Conservation (phyloP, 2,113 vertebrate species). For the Bostrychus sinensis region DNA sequence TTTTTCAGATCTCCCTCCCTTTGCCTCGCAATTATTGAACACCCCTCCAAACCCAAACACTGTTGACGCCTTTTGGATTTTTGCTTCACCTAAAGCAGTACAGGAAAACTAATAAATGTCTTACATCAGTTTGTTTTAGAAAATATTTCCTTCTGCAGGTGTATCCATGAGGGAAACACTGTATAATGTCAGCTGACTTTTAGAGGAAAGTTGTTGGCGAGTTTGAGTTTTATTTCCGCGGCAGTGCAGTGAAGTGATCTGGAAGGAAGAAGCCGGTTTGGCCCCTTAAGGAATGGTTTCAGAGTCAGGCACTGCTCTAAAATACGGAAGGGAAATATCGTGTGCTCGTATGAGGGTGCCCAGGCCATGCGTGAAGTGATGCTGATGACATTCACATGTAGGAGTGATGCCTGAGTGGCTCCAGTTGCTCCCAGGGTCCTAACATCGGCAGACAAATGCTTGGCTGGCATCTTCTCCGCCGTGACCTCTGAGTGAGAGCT, state of each 20-base stretch:
- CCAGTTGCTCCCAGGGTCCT: constrained; percentile 45
- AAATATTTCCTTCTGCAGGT: constrained; percentile 7
- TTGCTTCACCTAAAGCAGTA: neutral
- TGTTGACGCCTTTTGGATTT: constrained; percentile 3
- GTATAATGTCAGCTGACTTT: constrained; percentile 17
- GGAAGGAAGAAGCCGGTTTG: constrained; percentile 45
- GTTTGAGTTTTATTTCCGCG: constrained; percentile 38
- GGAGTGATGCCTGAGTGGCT: constrained; percentile 58
- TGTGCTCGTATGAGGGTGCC: constrained; percentile 38
- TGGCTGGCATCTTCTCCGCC: constrained; percentile 22
- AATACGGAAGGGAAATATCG: constrained; percentile 38
- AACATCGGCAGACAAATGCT: constrained; percentile 45
- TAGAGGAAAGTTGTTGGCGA: constrained; percentile 18
- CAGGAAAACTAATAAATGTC: neutral
- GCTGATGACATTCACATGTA: constrained; percentile 75
- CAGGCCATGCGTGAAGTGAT: constrained; percentile 70
- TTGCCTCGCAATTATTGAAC: constrained; percentile 7
- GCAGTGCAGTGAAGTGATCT: constrained; percentile 45
- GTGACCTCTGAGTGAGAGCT: constrained; percentile 2
- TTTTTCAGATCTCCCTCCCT: constrained; percentile 20
- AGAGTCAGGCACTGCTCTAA: constrained; percentile 39
- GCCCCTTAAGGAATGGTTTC: constrained; percentile 50
- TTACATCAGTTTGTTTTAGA: neutral
- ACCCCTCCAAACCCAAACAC: neutral
- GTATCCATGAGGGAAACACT: neutral